phyloP scores from a whole-genome alignment of 2,888 invertebrate genomes.

The Hipparchia sbordonii region DNA sequence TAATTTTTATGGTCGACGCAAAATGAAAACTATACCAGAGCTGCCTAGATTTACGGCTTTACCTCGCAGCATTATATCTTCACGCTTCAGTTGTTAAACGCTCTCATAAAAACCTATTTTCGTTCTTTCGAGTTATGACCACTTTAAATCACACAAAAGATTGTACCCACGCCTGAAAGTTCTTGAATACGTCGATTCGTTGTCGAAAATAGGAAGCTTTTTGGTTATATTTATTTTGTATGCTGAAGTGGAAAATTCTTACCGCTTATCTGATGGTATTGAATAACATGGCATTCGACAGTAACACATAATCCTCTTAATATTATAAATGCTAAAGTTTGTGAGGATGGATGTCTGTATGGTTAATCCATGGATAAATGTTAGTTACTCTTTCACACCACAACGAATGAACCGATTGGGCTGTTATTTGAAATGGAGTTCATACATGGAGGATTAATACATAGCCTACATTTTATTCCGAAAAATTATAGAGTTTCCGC shows the following conservation, averaged over 20 bases:
- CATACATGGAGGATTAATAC: no score
- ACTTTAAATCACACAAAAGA: slow-evolving; percentile 26
- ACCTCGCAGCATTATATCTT: slow-evolving; percentile 22
- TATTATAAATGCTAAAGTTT: no score
- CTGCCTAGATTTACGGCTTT: slow-evolving; percentile 13
- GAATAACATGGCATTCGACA: no score
- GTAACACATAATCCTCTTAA: no score
- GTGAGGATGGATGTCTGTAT: no score
- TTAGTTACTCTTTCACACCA: no score
- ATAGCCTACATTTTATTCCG: no score
- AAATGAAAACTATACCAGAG: slow-evolving; percentile 15
- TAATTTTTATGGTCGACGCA: slow-evolving; percentile 8
- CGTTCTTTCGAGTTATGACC: slow-evolving; percentile 22
- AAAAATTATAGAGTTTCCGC: no score
- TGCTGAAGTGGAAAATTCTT: not conserved
- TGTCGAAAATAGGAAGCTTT: not conserved
- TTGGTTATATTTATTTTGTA: not conserved
- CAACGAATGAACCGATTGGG: no score
- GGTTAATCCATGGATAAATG: no score
- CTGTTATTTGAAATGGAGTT: no score
- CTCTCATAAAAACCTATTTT: slow-evolving; percentile 25
- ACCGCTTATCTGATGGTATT: not conserved
- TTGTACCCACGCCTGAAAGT: slow-evolving; percentile 6
- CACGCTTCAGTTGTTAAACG: slow-evolving; percentile 24
- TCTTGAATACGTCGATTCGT: slow-evolving; percentile 3